phyloP scores from a whole-genome alignment of 37 sponge, comb jelly and placozoan species.

The Lycopodina hypogea region DNA sequence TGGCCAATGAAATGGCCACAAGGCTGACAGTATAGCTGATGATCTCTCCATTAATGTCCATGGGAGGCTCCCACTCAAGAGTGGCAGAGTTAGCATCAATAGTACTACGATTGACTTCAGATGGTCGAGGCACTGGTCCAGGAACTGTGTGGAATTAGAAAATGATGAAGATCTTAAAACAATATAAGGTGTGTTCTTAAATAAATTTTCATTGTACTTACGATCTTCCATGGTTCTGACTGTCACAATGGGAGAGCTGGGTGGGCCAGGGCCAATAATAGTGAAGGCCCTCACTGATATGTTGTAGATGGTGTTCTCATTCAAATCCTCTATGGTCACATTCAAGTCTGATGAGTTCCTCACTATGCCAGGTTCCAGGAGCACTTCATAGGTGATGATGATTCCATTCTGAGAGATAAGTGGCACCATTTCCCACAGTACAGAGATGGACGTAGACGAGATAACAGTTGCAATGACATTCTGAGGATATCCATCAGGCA shows the following conservation, averaged over 20 bases:
- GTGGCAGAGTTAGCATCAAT: constrained; percentile 7
- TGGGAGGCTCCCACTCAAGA: constrained; percentile 16
- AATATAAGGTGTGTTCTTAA: neutral
- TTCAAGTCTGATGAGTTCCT: neutral
- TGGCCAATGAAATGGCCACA: constrained; percentile 7
- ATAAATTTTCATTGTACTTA: neutral
- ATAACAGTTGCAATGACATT: constrained; percentile 4
- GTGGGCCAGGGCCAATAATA: constrained; percentile 28
- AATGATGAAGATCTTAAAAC: neutral
- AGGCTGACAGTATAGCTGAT: constrained; percentile 17
- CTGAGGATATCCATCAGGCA: constrained; percentile 1
- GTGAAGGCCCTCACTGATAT: constrained; percentile 37
- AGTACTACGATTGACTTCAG: neutral
- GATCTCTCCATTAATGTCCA: constrained; percentile 26
- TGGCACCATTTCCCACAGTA: constrained; percentile 28
- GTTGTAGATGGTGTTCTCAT: constrained; percentile 12
- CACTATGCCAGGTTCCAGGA: neutral
- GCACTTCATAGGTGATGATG: constrained; percentile 29
- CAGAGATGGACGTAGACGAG: constrained; percentile 15
- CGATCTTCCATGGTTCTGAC: constrained; percentile 23
- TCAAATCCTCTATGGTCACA: constrained; percentile 13
- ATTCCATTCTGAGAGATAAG: constrained; percentile 26
- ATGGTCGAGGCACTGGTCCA: constrained; percentile 11
- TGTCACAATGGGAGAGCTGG: neutral
- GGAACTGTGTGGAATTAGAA: constrained; percentile 4